Evolutionary conservation across 2,888 invertebrate genomes (phyloP).

Genomic region (Hypercompe scribonia): DNA sequence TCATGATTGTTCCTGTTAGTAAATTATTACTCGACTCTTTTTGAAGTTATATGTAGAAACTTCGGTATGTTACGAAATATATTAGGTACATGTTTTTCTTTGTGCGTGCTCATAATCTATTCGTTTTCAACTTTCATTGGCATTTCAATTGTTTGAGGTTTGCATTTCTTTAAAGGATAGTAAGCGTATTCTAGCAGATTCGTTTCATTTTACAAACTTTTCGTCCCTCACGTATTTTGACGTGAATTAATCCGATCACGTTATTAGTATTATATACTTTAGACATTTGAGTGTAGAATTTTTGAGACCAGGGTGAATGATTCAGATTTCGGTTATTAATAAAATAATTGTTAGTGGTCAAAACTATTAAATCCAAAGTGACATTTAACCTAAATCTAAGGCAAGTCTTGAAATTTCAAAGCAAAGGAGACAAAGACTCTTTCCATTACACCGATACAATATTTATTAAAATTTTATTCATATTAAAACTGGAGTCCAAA

Average conservation of each 20-base stretch:
- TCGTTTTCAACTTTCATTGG: neutral
- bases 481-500: neutral
- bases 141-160: conserved; percentile 3
- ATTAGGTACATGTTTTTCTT: conserved; percentile 32
- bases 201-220: neutral
- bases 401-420: neutral
- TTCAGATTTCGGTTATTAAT: neutral
- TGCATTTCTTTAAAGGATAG: neutral
- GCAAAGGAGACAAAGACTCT: neutral
- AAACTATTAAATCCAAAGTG: neutral
- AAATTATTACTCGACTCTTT: conserved; percentile 51
- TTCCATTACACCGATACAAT: neutral
- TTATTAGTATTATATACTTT: neutral
- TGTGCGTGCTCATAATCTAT: conserved; percentile 15
- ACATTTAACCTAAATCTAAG: neutral
- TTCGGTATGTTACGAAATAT: conserved; percentile 32
- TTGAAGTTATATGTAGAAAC: conserved; percentile 31
- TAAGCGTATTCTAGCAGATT: neutral
- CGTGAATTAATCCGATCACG: neutral
- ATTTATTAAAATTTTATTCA: neutral
- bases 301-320: neutral
- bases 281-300: no score
- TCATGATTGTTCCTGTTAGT: conserved; percentile 43
- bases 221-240: neutral
- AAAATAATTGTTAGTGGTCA: neutral